Percentiles rank a stretch among this genome's conserved stretches.
Conservation (phyloP, 2,113 vertebrate species). For the Hyla sarda region DNA sequence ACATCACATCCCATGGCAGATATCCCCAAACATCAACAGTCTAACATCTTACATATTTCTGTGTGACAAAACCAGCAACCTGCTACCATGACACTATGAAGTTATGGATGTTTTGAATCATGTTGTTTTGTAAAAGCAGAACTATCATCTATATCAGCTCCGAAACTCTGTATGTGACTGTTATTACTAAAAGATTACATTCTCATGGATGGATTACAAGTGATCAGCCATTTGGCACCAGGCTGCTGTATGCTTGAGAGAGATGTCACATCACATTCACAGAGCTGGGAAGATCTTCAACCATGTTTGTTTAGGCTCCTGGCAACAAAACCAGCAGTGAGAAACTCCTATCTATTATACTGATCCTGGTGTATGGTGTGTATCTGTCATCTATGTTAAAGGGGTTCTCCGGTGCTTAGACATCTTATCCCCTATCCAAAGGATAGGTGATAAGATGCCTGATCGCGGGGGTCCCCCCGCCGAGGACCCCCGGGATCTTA, state of each 20-base stretch:
- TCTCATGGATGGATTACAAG: slow-evolving; percentile 30
- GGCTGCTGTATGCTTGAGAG: slow-evolving; percentile 8
- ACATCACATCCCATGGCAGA: background rate
- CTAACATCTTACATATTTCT: background rate
- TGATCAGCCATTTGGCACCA: slow-evolving; percentile 25
- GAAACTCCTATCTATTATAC: background rate
- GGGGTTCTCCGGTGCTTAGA: no score
- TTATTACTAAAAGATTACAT: background rate
- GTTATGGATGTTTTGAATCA: background rate
- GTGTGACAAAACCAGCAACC: background rate
- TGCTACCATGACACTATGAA: background rate
- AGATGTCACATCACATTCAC: slow-evolving; percentile 25
- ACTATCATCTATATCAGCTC: background rate
- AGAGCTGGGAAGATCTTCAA: background rate
- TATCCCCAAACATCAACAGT: background rate
- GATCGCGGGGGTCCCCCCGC: no score
- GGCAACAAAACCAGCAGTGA: background rate
- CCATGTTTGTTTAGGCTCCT: slow-evolving; percentile 16
- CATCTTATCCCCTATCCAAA: no score
- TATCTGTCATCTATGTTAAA: no score
- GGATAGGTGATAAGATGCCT: no score
- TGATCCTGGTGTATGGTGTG: no score
- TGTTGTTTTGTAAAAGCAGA: no score
- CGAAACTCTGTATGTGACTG: background rate
- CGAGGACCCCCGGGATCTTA: no score